Percentiles rank a stretch among this genome's conserved stretches.
Conservation (phyloP, 2,888 invertebrate genomes). For the Drosophila parthenogenetica region DNA sequence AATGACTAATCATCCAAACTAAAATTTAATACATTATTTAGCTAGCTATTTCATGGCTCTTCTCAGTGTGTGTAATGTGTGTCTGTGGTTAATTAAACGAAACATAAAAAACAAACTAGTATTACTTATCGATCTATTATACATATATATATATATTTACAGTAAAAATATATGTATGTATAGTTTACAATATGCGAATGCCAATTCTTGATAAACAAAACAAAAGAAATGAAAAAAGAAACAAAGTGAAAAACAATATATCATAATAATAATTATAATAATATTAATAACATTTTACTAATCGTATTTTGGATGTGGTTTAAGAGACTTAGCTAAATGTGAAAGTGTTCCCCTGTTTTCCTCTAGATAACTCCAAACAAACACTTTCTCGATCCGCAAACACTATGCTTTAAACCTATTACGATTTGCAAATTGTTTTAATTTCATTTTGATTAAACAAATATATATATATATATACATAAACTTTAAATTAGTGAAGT, state of each 20-base stretch:
- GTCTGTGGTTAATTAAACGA: conserved; percentile 68
- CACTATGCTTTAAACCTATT: conserved; percentile 24
- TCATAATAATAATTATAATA: conserved; percentile 43
- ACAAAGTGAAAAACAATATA: conserved; percentile 47
- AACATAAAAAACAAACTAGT: conserved; percentile 69
- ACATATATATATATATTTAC: conserved; percentile 31
- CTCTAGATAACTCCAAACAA: conserved; percentile 27
- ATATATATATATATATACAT: conserved; percentile 10
- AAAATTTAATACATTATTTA: conserved; percentile 62
- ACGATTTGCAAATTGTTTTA: conserved; percentile 47
- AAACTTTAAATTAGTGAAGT: conserved; percentile 59
- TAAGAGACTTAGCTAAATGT: conserved; percentile 74
- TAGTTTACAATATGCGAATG: conserved; percentile 67
- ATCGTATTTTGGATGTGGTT: conserved; percentile 76
- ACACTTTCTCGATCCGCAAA: conserved; percentile 21
- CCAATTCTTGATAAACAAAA: conserved; percentile 68
- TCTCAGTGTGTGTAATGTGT: conserved; percentile 73
- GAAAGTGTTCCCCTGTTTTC: conserved; percentile 55
- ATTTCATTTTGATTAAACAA: conserved; percentile 52
- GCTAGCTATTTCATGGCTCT: conserved; percentile 72
- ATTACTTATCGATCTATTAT: conserved; percentile 71
- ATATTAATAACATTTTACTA: conserved; percentile 68
- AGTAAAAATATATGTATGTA: conserved; percentile 30
- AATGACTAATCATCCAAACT: conserved; percentile 14
- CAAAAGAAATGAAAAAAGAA: conserved; percentile 15